Evolutionary conservation across 2,113 vertebrate species (phyloP).

Genomic region (Coracopsis vasa): DNA sequence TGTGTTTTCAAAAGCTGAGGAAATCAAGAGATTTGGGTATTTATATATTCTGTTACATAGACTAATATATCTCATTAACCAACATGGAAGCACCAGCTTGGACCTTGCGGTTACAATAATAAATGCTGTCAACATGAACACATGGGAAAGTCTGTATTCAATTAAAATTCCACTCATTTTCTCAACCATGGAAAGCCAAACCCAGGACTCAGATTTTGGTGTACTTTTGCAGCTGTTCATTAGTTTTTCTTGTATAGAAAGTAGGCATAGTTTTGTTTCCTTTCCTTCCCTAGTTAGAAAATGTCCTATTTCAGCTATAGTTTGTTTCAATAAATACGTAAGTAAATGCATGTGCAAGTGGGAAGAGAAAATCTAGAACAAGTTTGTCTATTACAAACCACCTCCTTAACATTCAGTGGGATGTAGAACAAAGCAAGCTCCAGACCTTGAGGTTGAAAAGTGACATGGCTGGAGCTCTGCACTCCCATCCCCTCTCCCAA

Average conservation of each 20-base stretch:
- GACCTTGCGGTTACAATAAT: constrained; percentile 20
- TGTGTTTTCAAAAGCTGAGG: neutral
- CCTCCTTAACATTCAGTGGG: neutral
- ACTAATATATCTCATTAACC: constrained; percentile 13
- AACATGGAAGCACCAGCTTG: constrained; percentile 6
- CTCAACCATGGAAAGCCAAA: constrained; percentile 28
- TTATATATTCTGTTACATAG: neutral
- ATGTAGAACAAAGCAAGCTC: neutral
- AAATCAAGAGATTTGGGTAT: neutral
- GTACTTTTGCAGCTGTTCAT: constrained; percentile 52
- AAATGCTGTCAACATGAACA: constrained; percentile 47
- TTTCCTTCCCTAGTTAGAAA: neutral
- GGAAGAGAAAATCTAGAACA: neutral
- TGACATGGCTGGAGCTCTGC: neutral
- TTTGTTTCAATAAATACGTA: neutral
- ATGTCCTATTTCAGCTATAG: neutral
- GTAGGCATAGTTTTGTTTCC: neutral
- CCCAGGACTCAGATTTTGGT: constrained; percentile 7
- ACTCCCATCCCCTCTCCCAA: neutral
- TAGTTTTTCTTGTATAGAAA: constrained; percentile 23
- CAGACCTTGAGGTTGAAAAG: neutral
- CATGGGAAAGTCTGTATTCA: constrained; percentile 37
- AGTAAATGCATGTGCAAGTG: neutral
- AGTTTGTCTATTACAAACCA: neutral
- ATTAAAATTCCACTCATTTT: constrained; percentile 65